Percentiles rank a stretch among this genome's conserved stretches.
Evolutionary conservation across 2,888 invertebrate genomes (phyloP).

Genomic region (Ptychoptera albimana): DNA sequence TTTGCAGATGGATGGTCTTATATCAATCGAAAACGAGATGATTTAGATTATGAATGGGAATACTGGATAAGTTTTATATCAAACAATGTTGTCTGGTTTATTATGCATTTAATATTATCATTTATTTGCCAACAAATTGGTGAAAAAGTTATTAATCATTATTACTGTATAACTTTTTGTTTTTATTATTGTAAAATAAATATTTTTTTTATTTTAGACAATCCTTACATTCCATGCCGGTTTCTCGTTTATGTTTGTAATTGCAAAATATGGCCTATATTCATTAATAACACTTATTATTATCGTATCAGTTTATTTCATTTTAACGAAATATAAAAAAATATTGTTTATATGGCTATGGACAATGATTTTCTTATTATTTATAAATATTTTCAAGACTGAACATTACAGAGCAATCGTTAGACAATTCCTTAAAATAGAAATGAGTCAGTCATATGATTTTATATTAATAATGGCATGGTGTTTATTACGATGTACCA

Average conservation of each 20-base stretch:
- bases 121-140: conserved; percentile 9
- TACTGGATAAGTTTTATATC: conserved; percentile 20
- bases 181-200: not conserved
- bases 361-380: conserved; percentile 9
- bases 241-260: conserved; percentile 18
- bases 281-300: not conserved
- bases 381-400: conserved; percentile 9
- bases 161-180: too few relatives aligned
- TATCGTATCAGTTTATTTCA: too few relatives aligned
- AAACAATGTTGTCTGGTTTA: conserved; percentile 21
- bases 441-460: conserved; percentile 18
- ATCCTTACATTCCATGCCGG: conserved; percentile 15
- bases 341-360: too few relatives aligned
- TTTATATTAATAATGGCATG: conserved; percentile 35
- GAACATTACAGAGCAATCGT: not conserved
- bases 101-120: conserved; percentile 18
- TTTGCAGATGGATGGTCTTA: conserved; percentile 15
- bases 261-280: conserved; percentile 9
- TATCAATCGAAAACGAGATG: conserved; percentile 21
- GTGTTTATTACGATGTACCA: conserved; percentile 61
- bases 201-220: conserved; percentile 10
- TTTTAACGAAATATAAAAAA: too few relatives aligned
- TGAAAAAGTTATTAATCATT: conserved; percentile 6
- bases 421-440: not conserved
- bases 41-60: conserved; percentile 25